Evolutionary conservation across 2,888 invertebrate species (phyloP).

Genomic region (Falcaria lacertinaria): DNA sequence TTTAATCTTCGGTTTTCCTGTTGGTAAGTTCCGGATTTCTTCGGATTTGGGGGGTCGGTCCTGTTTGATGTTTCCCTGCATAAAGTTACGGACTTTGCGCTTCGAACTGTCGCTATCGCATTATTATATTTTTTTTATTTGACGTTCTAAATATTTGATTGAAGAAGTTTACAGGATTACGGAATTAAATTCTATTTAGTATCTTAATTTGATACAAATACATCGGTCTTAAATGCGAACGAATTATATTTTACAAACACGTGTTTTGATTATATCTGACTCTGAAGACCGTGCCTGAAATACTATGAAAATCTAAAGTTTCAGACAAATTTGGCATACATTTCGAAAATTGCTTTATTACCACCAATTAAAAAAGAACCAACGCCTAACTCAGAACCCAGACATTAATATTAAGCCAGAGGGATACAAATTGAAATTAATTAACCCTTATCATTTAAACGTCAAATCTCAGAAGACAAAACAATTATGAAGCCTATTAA

Average conservation of each 20-base stretch:
- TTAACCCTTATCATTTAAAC: conserved; percentile 6
- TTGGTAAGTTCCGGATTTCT: conserved; percentile 49
- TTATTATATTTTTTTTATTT: conserved; percentile 15
- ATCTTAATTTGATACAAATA: too few species aligned
- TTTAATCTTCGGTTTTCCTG: conserved; percentile 62
- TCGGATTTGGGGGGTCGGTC: conserved; percentile 26
- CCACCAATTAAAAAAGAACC: too few species aligned
- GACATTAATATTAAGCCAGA: too few species aligned
- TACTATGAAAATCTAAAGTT: too few species aligned
- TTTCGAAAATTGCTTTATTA: too few species aligned
- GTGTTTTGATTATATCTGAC: too few species aligned
- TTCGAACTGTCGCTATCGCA: conserved; percentile 18
- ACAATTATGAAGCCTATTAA: conserved; percentile 37
- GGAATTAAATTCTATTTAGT: too few species aligned
- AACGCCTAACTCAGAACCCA: too few species aligned
- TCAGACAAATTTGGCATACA: too few species aligned
- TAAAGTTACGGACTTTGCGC: conserved; percentile 21
- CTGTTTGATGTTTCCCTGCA: conserved; percentile 29
- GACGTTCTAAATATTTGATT: neutral
- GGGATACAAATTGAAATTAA: neutral
- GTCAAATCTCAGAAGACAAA: conserved; percentile 19
- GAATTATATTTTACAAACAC: too few species aligned
- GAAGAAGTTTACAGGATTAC: neutral
- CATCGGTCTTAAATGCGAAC: too few species aligned
- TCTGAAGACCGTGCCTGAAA: too few species aligned